Evolutionary conservation across 2,888 invertebrate species (phyloP).

Genomic region (Priocnemis perturbator): DNA sequence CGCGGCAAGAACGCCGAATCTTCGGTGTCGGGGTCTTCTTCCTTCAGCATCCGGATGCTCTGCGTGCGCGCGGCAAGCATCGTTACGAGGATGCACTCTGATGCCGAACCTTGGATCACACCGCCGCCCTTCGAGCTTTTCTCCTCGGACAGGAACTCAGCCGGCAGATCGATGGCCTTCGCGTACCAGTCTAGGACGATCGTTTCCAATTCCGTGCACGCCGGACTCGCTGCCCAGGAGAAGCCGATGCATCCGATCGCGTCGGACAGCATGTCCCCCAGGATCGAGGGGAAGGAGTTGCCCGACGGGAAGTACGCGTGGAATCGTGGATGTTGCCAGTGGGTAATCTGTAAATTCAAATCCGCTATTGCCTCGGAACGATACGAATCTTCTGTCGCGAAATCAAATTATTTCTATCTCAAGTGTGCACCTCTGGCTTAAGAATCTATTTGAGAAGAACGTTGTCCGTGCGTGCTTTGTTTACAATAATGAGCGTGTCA

Average conservation of each 20-base stretch:
- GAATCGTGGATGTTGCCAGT: constrained; percentile 99
- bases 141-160: constrained; percentile 79
- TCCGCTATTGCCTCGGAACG: no score
- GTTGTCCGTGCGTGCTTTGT: no score
- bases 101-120: constrained; percentile 89
- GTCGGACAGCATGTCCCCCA: constrained; percentile 97
- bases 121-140: constrained; percentile 84
- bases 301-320: constrained; percentile 99
- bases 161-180: constrained; percentile 84
- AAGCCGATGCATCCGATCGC: constrained; percentile 99
- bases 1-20: constrained; percentile 86
- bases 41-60: constrained; percentile 82
- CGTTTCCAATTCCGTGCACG: constrained; percentile 90
- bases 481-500: no score
- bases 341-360: constrained; percentile 78
- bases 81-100: constrained; percentile 87
- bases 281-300: constrained; percentile 96
- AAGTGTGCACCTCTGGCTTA: no score
- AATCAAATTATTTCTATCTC: no score
- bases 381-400: no score
- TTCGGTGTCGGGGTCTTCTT: constrained; percentile 75
- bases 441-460: no score
- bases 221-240: constrained; percentile 94
- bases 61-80: constrained; percentile 86
- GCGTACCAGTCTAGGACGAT: constrained; percentile 91